Conservation (phyloP, 2,797 vertebrate genomes). For the Graptemys geographica region DNA sequence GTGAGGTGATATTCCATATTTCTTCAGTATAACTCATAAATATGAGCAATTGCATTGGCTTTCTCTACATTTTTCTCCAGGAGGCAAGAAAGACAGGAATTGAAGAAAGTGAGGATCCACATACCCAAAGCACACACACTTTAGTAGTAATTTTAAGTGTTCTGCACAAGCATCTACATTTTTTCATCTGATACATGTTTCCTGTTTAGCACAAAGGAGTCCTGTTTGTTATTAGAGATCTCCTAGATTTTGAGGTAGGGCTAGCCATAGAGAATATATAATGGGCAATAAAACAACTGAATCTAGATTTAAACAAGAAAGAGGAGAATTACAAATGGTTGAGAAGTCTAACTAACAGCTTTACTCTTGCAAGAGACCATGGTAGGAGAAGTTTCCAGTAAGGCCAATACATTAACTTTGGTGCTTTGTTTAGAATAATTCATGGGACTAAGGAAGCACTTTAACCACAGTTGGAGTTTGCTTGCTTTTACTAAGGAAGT, state of each 20-base stretch:
- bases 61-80: conserved; percentile 26
- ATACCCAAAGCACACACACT: not conserved
- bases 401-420: not conserved
- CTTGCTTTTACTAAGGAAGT: not conserved
- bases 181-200: conserved; percentile 13
- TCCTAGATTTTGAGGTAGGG: not conserved
- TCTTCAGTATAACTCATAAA: not conserved
- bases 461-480: not conserved
- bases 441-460: not conserved
- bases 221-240: conserved; percentile 12
- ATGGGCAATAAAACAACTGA: not conserved
- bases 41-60: not conserved
- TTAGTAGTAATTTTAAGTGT: conserved; percentile 42
- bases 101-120: conserved; percentile 28
- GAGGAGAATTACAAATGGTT: not conserved
- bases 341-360: not conserved
- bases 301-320: conserved; percentile 25
- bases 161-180: conserved; percentile 4
- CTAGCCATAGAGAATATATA: conserved; percentile 4
- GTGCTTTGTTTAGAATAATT: not conserved
- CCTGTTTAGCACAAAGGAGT: conserved; percentile 24
- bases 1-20: not conserved
- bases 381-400: not conserved
- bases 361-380: not conserved
- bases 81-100: conserved; percentile 28